A percentile compares a stretch with the other conserved stretches of the same genome.
Evolutionary conservation across 2,113 vertebrate species (phyloP).

Genomic region (Microcebus ravelobensis): DNA sequence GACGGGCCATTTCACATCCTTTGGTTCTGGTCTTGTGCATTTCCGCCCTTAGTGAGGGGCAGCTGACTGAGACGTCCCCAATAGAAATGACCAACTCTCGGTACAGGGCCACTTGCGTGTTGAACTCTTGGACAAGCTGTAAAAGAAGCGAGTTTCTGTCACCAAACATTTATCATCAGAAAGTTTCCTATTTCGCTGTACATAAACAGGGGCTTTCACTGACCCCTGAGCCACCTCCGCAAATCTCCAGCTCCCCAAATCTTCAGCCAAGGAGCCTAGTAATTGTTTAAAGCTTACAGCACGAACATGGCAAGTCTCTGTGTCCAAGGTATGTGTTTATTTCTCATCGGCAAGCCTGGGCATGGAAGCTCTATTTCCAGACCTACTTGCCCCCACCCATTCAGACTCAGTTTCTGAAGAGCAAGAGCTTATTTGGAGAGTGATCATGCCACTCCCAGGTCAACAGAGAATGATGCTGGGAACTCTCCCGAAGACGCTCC

Average conservation of each 20-base stretch:
- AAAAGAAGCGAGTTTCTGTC: conserved; percentile 79
- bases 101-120: conserved; percentile 97
- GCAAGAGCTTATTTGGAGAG: conserved; percentile 56
- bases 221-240: neutral
- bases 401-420: conserved; percentile 67
- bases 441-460: conserved; percentile 66
- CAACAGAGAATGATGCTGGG: conserved; percentile 32
- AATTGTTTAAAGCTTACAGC: conserved; percentile 54
- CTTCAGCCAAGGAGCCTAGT: neutral
- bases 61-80: conserved; percentile 94
- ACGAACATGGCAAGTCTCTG: conserved; percentile 39
- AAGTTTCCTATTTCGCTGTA: neutral
- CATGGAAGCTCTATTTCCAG: conserved; percentile 68
- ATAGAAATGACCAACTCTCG: conserved; percentile 98
- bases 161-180: conserved; percentile 32
- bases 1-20: conserved; percentile 95
- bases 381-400: conserved; percentile 62
- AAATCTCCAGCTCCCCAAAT: neutral
- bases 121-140: conserved; percentile 99
- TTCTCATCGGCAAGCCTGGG: conserved; percentile 52
- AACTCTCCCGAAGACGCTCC: conserved; percentile 26
- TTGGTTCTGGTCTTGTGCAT: conserved; percentile 95
- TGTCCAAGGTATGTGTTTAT: conserved; percentile 56
- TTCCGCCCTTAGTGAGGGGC: conserved; percentile 91
- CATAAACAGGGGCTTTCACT: neutral